These are phyloP conservation scores for Antrozous pallidus DNA, from an alignment of 2,797 vertebrate genomes.

Conservation along the genomic window DNA sequence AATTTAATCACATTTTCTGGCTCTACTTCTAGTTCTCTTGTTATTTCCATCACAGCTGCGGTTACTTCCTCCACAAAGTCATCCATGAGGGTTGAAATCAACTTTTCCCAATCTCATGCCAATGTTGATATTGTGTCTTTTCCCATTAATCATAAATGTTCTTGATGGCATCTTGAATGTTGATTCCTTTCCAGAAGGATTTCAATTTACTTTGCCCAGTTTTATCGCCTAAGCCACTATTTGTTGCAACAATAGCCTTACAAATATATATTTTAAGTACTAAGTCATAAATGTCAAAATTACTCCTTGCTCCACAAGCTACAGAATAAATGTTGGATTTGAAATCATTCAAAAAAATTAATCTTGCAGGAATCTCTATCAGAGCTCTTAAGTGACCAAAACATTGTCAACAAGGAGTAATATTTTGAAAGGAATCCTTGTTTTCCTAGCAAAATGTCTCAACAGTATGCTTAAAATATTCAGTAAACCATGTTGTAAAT, in stretches of 20 bases:
- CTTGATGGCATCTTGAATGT: neutral
- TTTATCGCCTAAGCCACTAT: neutral
- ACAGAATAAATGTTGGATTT: neutral
- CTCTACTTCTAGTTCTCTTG: neutral
- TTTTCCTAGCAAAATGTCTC: neutral
- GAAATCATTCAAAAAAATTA: neutral
- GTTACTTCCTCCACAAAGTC: neutral
- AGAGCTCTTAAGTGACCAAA: neutral
- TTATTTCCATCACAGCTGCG: neutral
- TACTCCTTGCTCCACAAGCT: neutral
- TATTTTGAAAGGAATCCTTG: neutral
- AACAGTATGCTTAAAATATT: neutral
- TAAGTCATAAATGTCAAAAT: neutral
- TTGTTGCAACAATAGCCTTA: neutral
- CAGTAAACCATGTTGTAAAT: neutral
- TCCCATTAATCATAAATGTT: neutral
- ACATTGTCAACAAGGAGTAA: neutral
- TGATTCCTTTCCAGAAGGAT: neutral
- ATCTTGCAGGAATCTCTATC: neutral
- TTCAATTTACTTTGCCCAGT: neutral
- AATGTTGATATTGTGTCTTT: neutral
- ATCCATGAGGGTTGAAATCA: neutral
- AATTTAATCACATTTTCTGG: neutral
- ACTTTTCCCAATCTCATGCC: neutral
- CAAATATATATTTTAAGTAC: neutral